Conservation (phyloP, 2,797 vertebrate species). For the Crocidura indochinensis region DNA sequence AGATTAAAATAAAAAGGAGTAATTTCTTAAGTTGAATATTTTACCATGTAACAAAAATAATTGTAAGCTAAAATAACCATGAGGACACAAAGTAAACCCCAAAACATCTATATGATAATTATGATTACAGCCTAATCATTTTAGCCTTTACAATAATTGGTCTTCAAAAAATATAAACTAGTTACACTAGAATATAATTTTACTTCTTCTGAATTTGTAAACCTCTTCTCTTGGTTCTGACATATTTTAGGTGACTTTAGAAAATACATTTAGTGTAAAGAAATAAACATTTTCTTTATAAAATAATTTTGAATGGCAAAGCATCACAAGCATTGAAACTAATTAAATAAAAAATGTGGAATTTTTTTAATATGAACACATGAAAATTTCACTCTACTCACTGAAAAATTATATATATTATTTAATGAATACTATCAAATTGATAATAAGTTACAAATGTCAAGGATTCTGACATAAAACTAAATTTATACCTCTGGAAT, state of each 20-base stretch:
- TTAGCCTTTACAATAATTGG: constrained; percentile 42
- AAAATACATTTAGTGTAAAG: constrained; percentile 24
- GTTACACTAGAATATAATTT: constrained; percentile 26
- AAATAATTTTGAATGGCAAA: constrained; percentile 35
- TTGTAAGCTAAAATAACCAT: constrained; percentile 32
- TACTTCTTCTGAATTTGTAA: constrained; percentile 1
- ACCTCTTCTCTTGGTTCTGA: constrained; percentile 8
- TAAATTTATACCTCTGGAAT: neutral
- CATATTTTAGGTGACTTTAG: constrained; percentile 24
- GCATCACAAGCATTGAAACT: constrained; percentile 17
- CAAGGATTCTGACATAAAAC: neutral
- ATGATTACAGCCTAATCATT: constrained; percentile 47
- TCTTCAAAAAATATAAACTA: constrained; percentile 36
- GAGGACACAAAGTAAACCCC: constrained; percentile 38
- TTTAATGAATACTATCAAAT: constrained; percentile 1
- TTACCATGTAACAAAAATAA: neutral
- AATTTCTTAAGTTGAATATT: constrained; percentile 46
- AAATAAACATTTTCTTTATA: neutral
- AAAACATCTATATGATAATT: constrained; percentile 49
- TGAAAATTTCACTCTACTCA: constrained; percentile 32
- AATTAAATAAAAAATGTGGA: constrained; percentile 25
- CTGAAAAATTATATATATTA: constrained; percentile 49
- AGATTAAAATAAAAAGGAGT: neutral
- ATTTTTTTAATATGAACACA: neutral
- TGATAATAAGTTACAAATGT: constrained; percentile 32